Evolutionary conservation across 2,888 invertebrate species (phyloP).

Genomic region (Drosophila parthenogenetica): DNA sequence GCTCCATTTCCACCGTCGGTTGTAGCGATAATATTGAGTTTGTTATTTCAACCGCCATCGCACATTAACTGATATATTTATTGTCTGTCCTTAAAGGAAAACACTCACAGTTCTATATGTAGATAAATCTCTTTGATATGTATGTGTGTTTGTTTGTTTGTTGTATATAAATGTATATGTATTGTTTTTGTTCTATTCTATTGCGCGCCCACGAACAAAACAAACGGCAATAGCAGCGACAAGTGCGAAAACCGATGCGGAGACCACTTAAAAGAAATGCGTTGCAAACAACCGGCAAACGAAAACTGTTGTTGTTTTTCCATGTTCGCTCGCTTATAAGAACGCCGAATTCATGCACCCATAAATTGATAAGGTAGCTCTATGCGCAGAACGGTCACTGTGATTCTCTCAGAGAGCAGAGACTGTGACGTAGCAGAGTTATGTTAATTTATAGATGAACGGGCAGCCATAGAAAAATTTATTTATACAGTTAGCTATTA

Average conservation of each 20-base stretch:
- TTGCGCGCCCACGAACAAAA: constrained; percentile 44
- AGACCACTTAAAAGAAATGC: constrained; percentile 35
- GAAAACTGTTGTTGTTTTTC: constrained; percentile 53
- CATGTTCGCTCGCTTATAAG: constrained; percentile 56
- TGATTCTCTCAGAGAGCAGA: constrained; percentile 28
- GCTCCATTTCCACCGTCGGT: constrained; percentile 37
- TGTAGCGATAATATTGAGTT: constrained; percentile 53
- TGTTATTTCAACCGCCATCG: constrained; percentile 50
- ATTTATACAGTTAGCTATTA: background rate
- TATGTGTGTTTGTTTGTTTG: constrained; percentile 6
- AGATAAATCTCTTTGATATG: constrained; percentile 17
- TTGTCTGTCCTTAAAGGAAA: constrained; percentile 32
- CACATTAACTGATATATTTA: constrained; percentile 25
- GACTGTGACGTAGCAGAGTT: constrained; percentile 29
- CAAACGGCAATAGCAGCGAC: constrained; percentile 24
- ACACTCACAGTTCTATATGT: constrained; percentile 5
- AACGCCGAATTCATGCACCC: constrained; percentile 40
- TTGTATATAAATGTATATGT: constrained; percentile 14
- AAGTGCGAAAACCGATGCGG: constrained; percentile 37
- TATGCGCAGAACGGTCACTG: constrained; percentile 10
- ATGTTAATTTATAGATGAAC: background rate
- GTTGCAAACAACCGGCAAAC: constrained; percentile 64
- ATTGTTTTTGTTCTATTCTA: constrained; percentile 29
- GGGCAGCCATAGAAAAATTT: no score
- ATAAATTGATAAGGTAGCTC: constrained; percentile 17